phyloP scores from a whole-genome alignment of 2,888 invertebrate genomes.

The Didymodactylos carnosus region DNA sequence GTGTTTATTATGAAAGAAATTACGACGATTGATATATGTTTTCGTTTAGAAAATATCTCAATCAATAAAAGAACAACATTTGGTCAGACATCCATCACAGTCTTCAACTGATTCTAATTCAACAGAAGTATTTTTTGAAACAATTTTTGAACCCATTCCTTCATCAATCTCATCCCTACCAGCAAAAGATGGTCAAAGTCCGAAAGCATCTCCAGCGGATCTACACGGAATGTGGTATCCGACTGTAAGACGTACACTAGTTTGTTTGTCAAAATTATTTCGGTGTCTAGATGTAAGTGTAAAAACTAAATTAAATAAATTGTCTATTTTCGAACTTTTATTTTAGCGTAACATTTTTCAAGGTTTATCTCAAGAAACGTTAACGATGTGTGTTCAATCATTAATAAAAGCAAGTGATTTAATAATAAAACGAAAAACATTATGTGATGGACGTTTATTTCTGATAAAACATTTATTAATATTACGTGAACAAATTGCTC shows the following conservation, averaged over 20 bases:
- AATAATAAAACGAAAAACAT: conserved; percentile 51
- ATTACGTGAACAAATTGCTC: conserved; percentile 85
- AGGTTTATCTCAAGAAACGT: conserved; percentile 81
- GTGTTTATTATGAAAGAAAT: no score
- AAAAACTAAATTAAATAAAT: background rate
- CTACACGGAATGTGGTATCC: conserved; percentile 99
- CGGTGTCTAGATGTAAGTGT: conserved; percentile 56
- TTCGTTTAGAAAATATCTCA: background rate
- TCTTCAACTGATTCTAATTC: background rate
- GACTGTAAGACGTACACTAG: conserved; percentile 73
- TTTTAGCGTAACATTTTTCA: conserved; percentile 45
- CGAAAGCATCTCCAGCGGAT: conserved; percentile 36
- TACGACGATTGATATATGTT: no score
- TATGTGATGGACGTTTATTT: conserved; percentile 84
- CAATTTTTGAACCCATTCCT: background rate
- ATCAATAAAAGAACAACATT: background rate
- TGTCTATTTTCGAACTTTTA: background rate
- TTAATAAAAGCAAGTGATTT: conserved; percentile 57
- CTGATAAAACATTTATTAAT: conserved; percentile 91
- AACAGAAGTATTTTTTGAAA: background rate
- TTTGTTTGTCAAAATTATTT: conserved; percentile 73
- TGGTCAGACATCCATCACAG: background rate
- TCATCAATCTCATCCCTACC: background rate
- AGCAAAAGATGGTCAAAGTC: background rate
- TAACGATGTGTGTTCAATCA: conserved; percentile 72